phyloP scores from a whole-genome alignment of 2,888 invertebrate genomes.

The Scaptomyza polygonia region DNA sequence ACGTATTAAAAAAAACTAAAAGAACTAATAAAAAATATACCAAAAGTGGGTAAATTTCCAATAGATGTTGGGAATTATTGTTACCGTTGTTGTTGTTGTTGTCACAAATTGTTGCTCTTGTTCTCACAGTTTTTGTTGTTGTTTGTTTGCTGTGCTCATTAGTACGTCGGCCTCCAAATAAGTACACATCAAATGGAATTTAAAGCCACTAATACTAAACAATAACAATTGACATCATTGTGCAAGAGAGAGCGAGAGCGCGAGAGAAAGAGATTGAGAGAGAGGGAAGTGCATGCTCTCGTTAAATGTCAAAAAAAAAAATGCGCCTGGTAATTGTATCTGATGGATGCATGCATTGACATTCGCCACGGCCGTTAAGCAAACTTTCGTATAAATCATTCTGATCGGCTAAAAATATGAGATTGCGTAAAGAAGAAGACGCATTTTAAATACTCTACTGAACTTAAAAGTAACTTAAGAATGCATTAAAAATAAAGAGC shows the following conservation, averaged over 20 bases:
- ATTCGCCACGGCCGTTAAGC: conserved; percentile 50
- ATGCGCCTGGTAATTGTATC: conserved; percentile 39
- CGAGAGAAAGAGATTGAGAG: background rate
- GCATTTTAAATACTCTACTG: conserved; percentile 18
- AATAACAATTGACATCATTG: conserved; percentile 60
- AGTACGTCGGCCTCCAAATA: conserved; percentile 51
- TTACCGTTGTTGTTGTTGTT: conserved; percentile 18
- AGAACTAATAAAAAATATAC: conserved; percentile 42
- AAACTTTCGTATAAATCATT: conserved; percentile 62
- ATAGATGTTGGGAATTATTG: conserved; percentile 32
- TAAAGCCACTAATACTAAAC: conserved; percentile 41
- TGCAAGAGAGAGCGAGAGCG: conserved; percentile 4
- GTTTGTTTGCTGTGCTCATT: conserved; percentile 60
- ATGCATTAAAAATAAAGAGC: background rate
- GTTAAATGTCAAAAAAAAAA: conserved; percentile 40
- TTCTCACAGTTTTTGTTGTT: conserved; percentile 14
- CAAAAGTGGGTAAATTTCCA: conserved; percentile 78
- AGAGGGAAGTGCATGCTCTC: conserved; percentile 11
- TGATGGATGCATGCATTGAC: conserved; percentile 73
- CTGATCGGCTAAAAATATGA: conserved; percentile 23
- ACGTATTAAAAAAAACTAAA: conserved; percentile 10
- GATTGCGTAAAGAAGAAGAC: background rate
- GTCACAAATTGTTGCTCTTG: conserved; percentile 12
- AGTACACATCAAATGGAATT: conserved; percentile 44
- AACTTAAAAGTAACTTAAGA: background rate